These are phyloP conservation scores for Engystomops pustulosus DNA, from an alignment of 2,113 vertebrate genomes.

Conservation along the genomic window DNA sequence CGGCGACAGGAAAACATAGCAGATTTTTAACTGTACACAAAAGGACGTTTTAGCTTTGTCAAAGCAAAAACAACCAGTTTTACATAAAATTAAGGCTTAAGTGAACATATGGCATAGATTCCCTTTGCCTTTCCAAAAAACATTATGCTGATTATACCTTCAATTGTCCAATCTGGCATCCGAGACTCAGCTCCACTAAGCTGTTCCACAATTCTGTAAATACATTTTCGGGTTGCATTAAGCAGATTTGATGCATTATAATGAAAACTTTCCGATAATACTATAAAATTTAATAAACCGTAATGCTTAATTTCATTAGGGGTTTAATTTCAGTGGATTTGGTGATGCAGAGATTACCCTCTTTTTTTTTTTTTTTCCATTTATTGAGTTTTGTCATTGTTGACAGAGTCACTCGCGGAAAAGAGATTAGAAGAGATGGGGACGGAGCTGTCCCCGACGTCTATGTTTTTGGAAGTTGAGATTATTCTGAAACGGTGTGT, in stretches of 20 bases:
- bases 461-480: conserved; percentile 63
- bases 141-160: conserved; percentile 87
- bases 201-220: conserved; percentile 75
- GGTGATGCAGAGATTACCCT: conserved; percentile 67
- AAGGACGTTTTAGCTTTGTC: conserved; percentile 79
- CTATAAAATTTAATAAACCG: conserved; percentile 79
- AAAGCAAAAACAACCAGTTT: conserved; percentile 79
- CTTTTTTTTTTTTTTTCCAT: conserved; percentile 62
- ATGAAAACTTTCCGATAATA: conserved; percentile 84
- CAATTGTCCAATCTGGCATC: conserved; percentile 85
- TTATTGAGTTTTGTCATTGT: conserved; percentile 66
- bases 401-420: conserved; percentile 59
- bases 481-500: conserved; percentile 63
- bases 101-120: conserved; percentile 86
- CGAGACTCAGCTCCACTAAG: conserved; percentile 71
- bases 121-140: conserved; percentile 84
- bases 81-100: conserved; percentile 83
- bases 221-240: conserved; percentile 75
- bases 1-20: conserved; percentile 71
- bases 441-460: conserved; percentile 46
- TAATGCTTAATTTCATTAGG: conserved; percentile 82
- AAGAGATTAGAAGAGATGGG: conserved; percentile 55
- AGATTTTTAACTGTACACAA: conserved; percentile 76
- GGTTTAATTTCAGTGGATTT: conserved; percentile 70
- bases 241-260: conserved; percentile 81